A percentile compares a stretch with the other conserved stretches of the same genome.
Evolutionary conservation across 35 echinoderm and acorn worm species (phyloP).

Genomic region (Apostichopus parvimensis): DNA sequence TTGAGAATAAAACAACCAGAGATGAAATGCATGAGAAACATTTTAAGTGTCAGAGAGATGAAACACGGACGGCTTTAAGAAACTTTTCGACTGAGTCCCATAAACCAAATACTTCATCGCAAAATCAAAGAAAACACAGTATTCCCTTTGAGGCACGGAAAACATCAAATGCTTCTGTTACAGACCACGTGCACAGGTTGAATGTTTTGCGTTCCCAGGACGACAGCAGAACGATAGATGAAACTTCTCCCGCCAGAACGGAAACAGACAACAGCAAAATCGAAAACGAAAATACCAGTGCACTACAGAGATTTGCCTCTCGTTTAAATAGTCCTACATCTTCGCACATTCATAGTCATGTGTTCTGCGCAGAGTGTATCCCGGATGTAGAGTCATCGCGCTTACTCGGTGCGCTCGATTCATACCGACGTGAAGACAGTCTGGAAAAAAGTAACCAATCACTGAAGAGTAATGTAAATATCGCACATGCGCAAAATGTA

Average conservation of each 20-base stretch:
- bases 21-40: background rate
- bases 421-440: background rate
- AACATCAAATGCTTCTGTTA: background rate
- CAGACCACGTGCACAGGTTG: constrained; percentile 8
- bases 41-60: background rate
- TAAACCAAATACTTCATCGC: background rate
- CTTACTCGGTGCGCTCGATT: background rate
- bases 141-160: background rate
- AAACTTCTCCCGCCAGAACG: background rate
- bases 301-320: background rate
- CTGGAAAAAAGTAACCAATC: background rate
- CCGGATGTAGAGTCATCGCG: background rate
- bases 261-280: background rate
- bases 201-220: background rate
- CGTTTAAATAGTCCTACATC: background rate
- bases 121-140: background rate
- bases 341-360: background rate
- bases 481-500: background rate
- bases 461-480: background rate
- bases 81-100: background rate
- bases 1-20: background rate
- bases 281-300: background rate
- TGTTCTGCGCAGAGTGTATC: background rate
- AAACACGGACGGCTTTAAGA: background rate
- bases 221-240: background rate